phyloP scores from a whole-genome alignment of 2,113 vertebrate genomes.

The Triplophysa dalaica region DNA sequence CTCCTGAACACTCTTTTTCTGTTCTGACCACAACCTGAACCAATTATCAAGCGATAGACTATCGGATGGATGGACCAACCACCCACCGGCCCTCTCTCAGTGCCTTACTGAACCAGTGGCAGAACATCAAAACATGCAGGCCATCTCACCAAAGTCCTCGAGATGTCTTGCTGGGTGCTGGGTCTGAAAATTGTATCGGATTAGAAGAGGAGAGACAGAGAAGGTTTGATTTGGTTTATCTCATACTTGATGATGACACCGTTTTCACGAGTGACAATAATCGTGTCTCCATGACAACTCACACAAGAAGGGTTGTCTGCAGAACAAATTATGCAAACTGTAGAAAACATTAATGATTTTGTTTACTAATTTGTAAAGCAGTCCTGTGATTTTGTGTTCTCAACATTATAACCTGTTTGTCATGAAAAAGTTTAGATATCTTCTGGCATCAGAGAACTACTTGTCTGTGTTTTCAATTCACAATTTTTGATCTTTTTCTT shows the following conservation, averaged over 20 bases:
- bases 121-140: constrained; percentile 26
- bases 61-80: constrained; percentile 32
- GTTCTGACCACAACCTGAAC: constrained; percentile 30
- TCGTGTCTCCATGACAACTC: constrained; percentile 31
- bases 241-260: not conserved
- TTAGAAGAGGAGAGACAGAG: constrained; percentile 5
- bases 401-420: not conserved
- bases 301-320: constrained; percentile 3
- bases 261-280: constrained; percentile 19
- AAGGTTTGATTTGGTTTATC: constrained; percentile 18
- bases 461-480: not conserved
- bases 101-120: constrained; percentile 43
- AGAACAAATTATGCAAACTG: constrained; percentile 31
- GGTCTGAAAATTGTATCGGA: not conserved
- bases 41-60: constrained; percentile 16
- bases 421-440: constrained; percentile 11
- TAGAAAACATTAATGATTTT: not conserved
- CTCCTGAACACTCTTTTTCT: constrained; percentile 1
- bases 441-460: not conserved
- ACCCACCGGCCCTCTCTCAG: constrained; percentile 21
- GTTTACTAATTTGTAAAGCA: not conserved
- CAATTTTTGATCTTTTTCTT: not conserved
- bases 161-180: constrained; percentile 35
- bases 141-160: constrained; percentile 19
- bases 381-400: constrained; percentile 12